These are phyloP conservation scores for Idaea dimidiata DNA, from an alignment of 2,888 invertebrate species.

Conservation along the genomic window DNA sequence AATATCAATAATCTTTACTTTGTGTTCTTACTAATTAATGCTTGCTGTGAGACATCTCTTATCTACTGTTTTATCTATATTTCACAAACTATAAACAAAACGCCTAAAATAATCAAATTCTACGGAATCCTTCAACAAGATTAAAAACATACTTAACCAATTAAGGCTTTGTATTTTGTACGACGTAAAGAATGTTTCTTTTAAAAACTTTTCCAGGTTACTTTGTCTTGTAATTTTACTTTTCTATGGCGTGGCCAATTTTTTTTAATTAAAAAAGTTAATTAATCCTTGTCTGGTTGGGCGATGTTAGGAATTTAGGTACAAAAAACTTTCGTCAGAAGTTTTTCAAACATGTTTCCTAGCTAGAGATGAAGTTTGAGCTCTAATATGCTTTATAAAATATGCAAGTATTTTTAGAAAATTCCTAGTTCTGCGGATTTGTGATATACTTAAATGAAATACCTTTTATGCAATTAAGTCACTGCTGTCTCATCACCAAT, in stretches of 20 bases:
- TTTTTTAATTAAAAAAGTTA: slow-evolving; percentile 36
- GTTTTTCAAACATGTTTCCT: background rate
- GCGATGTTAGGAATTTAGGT: background rate
- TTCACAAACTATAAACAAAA: no score
- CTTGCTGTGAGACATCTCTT: no score
- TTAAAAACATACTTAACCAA: slow-evolving; percentile 4
- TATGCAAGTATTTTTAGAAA: background rate
- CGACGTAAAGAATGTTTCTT: slow-evolving; percentile 16
- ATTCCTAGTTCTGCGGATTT: no score
- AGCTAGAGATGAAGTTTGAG: background rate
- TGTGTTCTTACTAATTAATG: no score
- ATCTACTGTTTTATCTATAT: no score
- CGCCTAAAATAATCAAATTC: background rate
- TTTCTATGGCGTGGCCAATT: slow-evolving; percentile 23
- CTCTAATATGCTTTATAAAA: background rate
- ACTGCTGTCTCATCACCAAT: no score
- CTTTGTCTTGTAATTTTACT: slow-evolving; percentile 22
- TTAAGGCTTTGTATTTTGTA: slow-evolving; percentile 9
- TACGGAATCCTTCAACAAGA: background rate
- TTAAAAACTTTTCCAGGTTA: slow-evolving; percentile 20
- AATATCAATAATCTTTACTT: no score
- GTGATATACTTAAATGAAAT: no score
- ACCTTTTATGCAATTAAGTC: no score
- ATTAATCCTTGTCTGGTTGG: slow-evolving; percentile 29
- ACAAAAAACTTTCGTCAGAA: background rate